Conservation (phyloP, 2,797 vertebrate species). For the Enteromius radiatus region DNA sequence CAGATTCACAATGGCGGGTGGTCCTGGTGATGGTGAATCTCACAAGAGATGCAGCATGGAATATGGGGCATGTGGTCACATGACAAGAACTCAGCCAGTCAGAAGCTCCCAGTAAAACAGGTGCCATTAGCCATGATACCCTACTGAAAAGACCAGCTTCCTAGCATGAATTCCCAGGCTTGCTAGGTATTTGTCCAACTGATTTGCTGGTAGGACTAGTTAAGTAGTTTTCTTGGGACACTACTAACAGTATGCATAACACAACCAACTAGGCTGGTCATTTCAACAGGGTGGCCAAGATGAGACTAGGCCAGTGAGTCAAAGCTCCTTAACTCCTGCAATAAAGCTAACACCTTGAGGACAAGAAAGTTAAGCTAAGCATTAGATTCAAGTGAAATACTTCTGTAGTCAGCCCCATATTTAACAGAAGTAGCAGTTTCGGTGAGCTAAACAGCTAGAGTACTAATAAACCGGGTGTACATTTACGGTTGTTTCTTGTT, state of each 20-base stretch:
- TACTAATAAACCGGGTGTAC: neutral
- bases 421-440: neutral
- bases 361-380: neutral
- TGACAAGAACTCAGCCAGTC: constrained; percentile 65
- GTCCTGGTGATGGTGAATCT: constrained; percentile 51
- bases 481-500: neutral
- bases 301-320: neutral
- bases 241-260: neutral
- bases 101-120: constrained; percentile 32
- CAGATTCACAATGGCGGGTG: constrained; percentile 50
- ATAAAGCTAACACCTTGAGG: neutral
- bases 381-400: neutral
- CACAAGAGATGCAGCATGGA: constrained; percentile 60
- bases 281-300: neutral
- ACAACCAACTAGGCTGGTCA: neutral
- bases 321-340: neutral
- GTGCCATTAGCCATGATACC: neutral
- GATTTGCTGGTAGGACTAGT: neutral
- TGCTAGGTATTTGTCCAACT: neutral
- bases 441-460: neutral
- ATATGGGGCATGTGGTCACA: constrained; percentile 63
- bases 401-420: neutral
- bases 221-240: neutral
- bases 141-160: neutral
- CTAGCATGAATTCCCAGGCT: neutral